A percentile compares a stretch with the other conserved stretches of the same genome.
phyloP scores from a whole-genome alignment of 2,113 vertebrate genomes.

The Gallinago undulata region DNA sequence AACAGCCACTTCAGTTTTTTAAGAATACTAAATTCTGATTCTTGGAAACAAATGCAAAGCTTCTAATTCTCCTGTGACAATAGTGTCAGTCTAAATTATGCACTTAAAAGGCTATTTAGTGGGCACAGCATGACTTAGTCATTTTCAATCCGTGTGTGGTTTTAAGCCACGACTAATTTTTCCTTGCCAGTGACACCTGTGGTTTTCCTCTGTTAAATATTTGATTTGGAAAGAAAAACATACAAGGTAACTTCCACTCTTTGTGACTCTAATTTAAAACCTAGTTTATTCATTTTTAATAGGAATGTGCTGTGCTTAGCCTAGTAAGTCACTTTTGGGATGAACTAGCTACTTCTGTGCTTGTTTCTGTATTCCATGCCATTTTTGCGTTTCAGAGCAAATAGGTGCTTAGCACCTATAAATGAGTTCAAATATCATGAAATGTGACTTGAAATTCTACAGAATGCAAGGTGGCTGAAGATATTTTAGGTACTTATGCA shows the following conservation, averaged over 20 bases:
- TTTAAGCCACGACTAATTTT: conserved; percentile 42
- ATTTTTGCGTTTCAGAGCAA: not conserved
- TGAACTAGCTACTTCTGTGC: not conserved
- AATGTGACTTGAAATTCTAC: not conserved
- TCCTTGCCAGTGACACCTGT: conserved; percentile 36
- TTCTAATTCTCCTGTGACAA: not conserved
- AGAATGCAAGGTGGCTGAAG: not conserved
- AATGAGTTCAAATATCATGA: not conserved
- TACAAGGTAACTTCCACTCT: conserved; percentile 29
- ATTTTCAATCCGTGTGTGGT: conserved; percentile 6
- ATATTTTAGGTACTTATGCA: not conserved
- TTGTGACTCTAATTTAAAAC: conserved; percentile 48
- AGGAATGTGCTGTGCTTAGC: not conserved
- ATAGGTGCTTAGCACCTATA: not conserved
- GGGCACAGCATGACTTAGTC: not conserved
- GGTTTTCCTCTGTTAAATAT: conserved; percentile 69
- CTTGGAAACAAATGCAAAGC: not conserved
- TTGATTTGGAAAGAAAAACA: conserved; percentile 70
- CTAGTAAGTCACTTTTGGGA: not conserved
- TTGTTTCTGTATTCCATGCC: not conserved
- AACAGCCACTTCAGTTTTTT: not conserved
- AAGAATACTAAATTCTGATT: not conserved
- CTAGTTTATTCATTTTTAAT: conserved; percentile 65
- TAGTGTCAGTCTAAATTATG: not conserved
- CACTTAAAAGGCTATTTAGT: not conserved